Conservation (phyloP, 1,140 invertebrate species). For the Octopus bimaculoides region DNA sequence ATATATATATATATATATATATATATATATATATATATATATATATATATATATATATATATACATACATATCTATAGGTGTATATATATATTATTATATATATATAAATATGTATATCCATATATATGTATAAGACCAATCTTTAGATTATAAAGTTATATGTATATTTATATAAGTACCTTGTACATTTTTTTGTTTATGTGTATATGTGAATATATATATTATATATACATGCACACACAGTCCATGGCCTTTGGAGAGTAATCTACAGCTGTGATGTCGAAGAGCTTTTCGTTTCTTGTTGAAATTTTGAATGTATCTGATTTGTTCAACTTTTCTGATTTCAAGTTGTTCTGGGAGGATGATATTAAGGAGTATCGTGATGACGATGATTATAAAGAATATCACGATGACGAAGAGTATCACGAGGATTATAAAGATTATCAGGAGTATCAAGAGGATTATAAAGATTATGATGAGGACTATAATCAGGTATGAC, state of each 20-base stretch:
- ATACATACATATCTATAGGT: slow-evolving; percentile 2
- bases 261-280: too few relatives aligned
- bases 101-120: background rate
- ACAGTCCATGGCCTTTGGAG: too few relatives aligned
- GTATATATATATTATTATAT: background rate
- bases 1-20: slow-evolving; percentile 1
- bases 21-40: slow-evolving; percentile 5
- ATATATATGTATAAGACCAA: background rate
- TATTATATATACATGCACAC: too few relatives aligned
- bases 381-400: slow-evolving; percentile 8
- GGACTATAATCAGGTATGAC: slow-evolving; percentile 11
- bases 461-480: slow-evolving; percentile 9
- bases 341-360: slow-evolving; percentile 11
- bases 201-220: too few relatives aligned
- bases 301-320: slow-evolving; percentile 9
- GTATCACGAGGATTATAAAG: background rate
- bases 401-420: slow-evolving; percentile 1
- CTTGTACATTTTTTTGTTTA: too few relatives aligned
- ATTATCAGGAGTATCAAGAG: slow-evolving; percentile 8
- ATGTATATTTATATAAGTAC: too few relatives aligned
- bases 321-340: slow-evolving; percentile 9
- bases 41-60: slow-evolving; percentile 14
- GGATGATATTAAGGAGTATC: slow-evolving; percentile 9
- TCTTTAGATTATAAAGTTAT: too few relatives aligned
- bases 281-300: background rate